Percentiles rank a stretch among this genome's conserved stretches.
These are phyloP conservation scores for Cremastinae sp. DNA, from an alignment of 2,888 invertebrate genomes.

Conservation along the genomic window DNA sequence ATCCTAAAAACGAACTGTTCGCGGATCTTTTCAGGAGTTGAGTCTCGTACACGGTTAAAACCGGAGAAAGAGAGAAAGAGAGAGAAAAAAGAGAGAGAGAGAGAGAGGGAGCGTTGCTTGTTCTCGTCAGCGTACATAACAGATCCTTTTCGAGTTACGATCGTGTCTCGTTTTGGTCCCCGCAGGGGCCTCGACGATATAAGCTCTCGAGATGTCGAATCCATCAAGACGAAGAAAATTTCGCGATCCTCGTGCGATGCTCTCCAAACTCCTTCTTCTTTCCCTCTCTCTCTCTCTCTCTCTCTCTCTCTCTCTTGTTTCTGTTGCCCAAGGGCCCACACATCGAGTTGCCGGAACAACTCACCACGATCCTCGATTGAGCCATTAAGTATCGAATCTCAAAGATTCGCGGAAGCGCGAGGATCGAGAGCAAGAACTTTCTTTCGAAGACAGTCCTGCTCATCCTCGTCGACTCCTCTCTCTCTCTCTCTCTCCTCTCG, in stretches of 20 bases:
- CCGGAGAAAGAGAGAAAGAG: conserved; percentile 1
- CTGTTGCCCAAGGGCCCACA: conserved; percentile 70
- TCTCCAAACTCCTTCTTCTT: conserved; percentile 13
- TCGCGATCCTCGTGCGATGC: conserved; percentile 50
- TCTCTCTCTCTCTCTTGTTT: conserved; percentile 12
- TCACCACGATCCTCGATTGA: conserved; percentile 70
- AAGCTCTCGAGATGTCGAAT: conserved; percentile 41
- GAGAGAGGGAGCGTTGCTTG: conserved; percentile 45
- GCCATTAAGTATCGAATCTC: conserved; percentile 72
- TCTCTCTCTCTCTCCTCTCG: conserved; percentile 3
- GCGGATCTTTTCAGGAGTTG: conserved; percentile 26
- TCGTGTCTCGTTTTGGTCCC: conserved; percentile 37
- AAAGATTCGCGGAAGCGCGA: conserved; percentile 60
- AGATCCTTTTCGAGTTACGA: conserved; percentile 44
- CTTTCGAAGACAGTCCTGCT: conserved; percentile 17
- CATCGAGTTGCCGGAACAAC: conserved; percentile 76
- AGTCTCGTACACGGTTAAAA: too few species aligned
- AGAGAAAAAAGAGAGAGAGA: neutral
- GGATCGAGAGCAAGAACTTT: conserved; percentile 49
- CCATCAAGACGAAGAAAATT: conserved; percentile 58
- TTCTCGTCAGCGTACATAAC: conserved; percentile 38
- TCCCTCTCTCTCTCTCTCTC: conserved; percentile 7
- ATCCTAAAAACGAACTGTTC: conserved; percentile 54
- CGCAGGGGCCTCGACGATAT: conserved; percentile 32
- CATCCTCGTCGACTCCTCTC: too few species aligned